These are phyloP conservation scores for Busseola fusca DNA, from an alignment of 2,888 invertebrate genomes.

Conservation along the genomic window DNA sequence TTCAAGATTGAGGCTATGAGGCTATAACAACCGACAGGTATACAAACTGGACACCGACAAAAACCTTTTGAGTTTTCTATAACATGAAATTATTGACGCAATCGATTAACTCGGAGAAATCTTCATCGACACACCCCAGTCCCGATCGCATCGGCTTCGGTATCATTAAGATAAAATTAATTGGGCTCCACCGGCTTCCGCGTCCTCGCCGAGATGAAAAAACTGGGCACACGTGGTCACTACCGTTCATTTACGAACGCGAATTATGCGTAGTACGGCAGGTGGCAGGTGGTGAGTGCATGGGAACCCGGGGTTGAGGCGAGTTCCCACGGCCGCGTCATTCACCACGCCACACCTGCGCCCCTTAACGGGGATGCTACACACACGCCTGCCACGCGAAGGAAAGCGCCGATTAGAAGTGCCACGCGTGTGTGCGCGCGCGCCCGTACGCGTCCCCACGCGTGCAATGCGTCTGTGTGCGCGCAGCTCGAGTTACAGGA, in stretches of 20 bases:
- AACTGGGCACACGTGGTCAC: constrained; percentile 87
- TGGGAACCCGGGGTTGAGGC: constrained; percentile 87
- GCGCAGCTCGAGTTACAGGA: constrained; percentile 72
- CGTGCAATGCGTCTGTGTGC: constrained; percentile 55
- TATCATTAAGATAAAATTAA: constrained; percentile 85
- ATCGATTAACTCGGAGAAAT: constrained; percentile 79
- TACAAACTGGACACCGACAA: constrained; percentile 44
- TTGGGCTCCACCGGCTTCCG: constrained; percentile 86
- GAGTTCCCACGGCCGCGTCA: constrained; percentile 87
- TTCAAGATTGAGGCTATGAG: constrained; percentile 17
- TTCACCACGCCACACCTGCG: constrained; percentile 87
- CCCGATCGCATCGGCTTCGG: constrained; percentile 61
- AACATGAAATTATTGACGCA: constrained; percentile 65
- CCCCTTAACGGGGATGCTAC: constrained; percentile 86
- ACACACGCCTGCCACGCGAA: constrained; percentile 88
- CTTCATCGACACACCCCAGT: constrained; percentile 66
- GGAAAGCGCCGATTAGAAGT: constrained; percentile 83
- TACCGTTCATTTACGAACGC: constrained; percentile 89
- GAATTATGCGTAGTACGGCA: constrained; percentile 89
- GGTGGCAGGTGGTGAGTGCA: constrained; percentile 84
- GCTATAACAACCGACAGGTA: constrained; percentile 15
- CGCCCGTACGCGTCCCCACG: constrained; percentile 61
- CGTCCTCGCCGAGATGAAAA: constrained; percentile 79
- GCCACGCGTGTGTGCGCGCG: constrained; percentile 72
- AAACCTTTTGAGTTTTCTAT: constrained; percentile 57